These are phyloP conservation scores for Cryptosula pallasiana DNA, from an alignment of 2,888 invertebrate genomes.

Conservation along the genomic window DNA sequence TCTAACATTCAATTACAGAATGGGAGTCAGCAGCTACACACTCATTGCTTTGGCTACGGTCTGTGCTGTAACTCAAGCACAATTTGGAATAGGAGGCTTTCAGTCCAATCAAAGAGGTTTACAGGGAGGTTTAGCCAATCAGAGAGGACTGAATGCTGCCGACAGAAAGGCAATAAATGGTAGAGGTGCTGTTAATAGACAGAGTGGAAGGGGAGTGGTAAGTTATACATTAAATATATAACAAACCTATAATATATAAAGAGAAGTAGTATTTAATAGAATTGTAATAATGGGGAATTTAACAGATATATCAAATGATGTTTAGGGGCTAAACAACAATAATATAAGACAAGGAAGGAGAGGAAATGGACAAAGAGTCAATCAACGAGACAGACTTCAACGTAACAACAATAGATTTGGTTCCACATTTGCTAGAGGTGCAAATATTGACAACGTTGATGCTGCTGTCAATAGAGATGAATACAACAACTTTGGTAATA, in stretches of 20 bases:
- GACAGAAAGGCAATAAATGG: neutral
- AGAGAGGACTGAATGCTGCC: neutral
- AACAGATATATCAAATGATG: no score
- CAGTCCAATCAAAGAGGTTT: neutral
- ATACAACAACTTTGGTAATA: neutral
- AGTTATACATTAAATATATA: no score
- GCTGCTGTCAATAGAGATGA: neutral
- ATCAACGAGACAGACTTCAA: neutral
- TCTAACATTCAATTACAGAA: no score
- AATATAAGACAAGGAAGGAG: neutral
- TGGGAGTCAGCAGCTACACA: neutral
- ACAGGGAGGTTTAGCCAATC: neutral
- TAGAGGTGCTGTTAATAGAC: neutral
- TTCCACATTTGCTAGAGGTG: neutral
- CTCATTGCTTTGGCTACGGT: neutral
- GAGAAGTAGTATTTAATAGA: no score
- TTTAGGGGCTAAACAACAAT: neutral
- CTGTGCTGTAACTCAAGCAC: neutral
- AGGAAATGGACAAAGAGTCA: neutral
- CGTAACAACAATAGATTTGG: neutral
- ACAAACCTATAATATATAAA: no score
- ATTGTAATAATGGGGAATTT: no score
- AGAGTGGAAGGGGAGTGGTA: neutral
- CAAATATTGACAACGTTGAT: neutral
- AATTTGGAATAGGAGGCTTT: neutral